Conservation (phyloP, 2,113 vertebrate genomes). For the Sorex araneus region DNA sequence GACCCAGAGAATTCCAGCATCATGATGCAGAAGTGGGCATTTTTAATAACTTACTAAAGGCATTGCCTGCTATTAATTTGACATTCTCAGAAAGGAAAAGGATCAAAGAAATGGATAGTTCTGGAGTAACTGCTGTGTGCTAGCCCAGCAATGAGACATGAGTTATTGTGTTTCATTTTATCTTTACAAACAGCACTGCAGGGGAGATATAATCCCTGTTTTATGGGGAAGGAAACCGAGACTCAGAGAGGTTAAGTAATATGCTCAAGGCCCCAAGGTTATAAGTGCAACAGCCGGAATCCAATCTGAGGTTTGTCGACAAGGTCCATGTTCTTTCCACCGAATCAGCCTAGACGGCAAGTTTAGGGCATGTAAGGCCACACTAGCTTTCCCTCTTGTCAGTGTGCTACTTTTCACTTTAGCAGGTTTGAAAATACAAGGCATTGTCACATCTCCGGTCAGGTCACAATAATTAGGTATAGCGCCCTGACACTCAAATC, state of each 20-base stretch:
- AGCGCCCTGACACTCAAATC: conserved; percentile 48
- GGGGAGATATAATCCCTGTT: conserved; percentile 78
- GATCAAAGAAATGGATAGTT: conserved; percentile 27
- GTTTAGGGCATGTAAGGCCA: conserved; percentile 81
- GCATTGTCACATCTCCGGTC: conserved; percentile 47
- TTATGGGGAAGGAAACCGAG: conserved; percentile 84
- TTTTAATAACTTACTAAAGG: conserved; percentile 57
- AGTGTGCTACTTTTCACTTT: conserved; percentile 40
- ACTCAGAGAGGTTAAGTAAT: conserved; percentile 80
- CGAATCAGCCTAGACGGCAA: conserved; percentile 78
- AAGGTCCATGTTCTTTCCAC: conserved; percentile 78
- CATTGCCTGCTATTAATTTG: conserved; percentile 41
- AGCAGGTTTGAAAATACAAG: conserved; percentile 75
- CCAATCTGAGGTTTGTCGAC: conserved; percentile 80
- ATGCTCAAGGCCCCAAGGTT: conserved; percentile 80
- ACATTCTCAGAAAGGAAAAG: conserved; percentile 50
- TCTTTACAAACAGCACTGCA: conserved; percentile 78
- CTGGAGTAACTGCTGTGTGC: background rate
- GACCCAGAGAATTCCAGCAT: background rate
- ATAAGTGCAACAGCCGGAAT: conserved; percentile 78
- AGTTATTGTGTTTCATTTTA: conserved; percentile 81
- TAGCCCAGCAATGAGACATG: conserved; percentile 60
- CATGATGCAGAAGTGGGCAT: background rate
- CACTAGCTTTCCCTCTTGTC: conserved; percentile 59
- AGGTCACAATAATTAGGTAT: conserved; percentile 58